Base-by-base conservation (phyloP, 1,140 invertebrate genomes). In the Bombus polaris region DNA sequence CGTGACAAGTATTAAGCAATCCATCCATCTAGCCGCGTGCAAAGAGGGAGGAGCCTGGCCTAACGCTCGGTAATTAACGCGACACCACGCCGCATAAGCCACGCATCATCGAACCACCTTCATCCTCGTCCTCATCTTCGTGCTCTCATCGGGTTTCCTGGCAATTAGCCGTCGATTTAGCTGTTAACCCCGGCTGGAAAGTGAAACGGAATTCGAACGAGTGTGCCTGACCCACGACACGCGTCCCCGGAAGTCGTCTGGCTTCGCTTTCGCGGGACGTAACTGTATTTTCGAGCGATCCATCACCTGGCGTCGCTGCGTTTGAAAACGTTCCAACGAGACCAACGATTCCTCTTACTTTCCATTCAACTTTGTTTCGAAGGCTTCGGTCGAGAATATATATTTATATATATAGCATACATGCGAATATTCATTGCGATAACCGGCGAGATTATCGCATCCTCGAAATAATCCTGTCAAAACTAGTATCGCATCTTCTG, bases 1-100 rank as follows among this genome's bases (percentile, higher is more conserved):
- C 94, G 92, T 93, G 91, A 94, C 92, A 89, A 93, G 91, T 91
- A 88, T 93, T 90, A 83, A 93, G 90, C 88, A 93, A 94, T 93
- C 91, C 88, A 93, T 92, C 90, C 91, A 89, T 93, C 90, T 87
- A 91, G 59, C 88, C 32, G 77, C 87, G 79, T 59, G 83, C 84
- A 32, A 35, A 18, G 86, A 78, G 78, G 91, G 91, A 88, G 86
- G 87, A 86, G 88, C 88, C 71, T 79, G 86, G 68, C 75, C 75
- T 82, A 87, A 90, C 88, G 77, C 86, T 83, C 66, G 82, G 81
- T 85, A 91, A 91, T 91, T 91, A 91, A 91, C 88, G 90, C 83
- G 86, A 90, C 86, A 8, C 35, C 77, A 76, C 76, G 88, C 88
- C 47, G 47, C 47, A 82, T 10, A 22, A 9, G 15, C 35, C 80